These are phyloP conservation scores for Heliconius cydno DNA, from an alignment of 2,888 invertebrate species.

Conservation along the genomic window DNA sequence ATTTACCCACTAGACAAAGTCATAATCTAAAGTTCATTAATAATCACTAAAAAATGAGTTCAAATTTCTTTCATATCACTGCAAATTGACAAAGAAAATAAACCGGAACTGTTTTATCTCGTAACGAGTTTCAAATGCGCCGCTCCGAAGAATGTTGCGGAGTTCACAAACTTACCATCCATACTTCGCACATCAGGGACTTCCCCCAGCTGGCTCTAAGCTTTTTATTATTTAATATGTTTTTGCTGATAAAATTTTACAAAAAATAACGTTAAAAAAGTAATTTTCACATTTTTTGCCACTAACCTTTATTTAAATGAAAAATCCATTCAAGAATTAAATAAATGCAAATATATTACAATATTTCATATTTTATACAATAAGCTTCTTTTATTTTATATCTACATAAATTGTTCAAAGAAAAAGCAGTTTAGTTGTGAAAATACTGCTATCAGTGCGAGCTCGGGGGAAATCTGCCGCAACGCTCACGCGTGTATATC, in stretches of 20 bases:
- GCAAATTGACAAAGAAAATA: conserved; percentile 31
- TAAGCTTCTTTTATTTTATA: conserved; percentile 15
- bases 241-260: neutral
- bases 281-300: no score
- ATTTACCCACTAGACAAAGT: no score
- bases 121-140: conserved; percentile 39
- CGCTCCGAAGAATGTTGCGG: conserved; percentile 22
- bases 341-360: neutral
- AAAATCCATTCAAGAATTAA: neutral
- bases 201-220: conserved; percentile 29
- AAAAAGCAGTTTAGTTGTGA: conserved; percentile 40
- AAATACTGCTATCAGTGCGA: conserved; percentile 40
- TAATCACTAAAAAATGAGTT: neutral
- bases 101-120: conserved; percentile 36
- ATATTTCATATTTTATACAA: neutral
- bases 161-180: conserved; percentile 26
- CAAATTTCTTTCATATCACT: conserved; percentile 4
- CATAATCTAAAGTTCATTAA: neutral
- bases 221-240: conserved; percentile 24
- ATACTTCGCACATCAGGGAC: conserved; percentile 33
- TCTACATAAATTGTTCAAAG: conserved; percentile 26
- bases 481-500: conserved; percentile 42
- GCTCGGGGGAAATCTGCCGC: conserved; percentile 44
- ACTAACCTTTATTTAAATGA: neutral
- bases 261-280: neutral